These are phyloP conservation scores for Nothocercus nigrocapillus DNA, from an alignment of 2,113 vertebrate genomes.

Conservation along the genomic window DNA sequence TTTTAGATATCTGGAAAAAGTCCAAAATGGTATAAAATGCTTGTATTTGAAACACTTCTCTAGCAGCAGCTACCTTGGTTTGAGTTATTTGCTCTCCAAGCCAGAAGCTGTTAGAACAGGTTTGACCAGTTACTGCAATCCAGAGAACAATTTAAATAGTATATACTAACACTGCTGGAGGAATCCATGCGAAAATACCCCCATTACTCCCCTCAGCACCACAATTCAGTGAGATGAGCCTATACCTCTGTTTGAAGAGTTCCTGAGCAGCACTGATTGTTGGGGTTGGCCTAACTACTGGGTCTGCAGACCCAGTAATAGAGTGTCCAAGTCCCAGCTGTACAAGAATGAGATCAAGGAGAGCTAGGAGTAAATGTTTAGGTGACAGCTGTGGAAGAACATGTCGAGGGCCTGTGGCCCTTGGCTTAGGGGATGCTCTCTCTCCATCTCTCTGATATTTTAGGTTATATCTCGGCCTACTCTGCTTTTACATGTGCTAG, in stretches of 20 bases:
- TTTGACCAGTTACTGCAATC: constrained; percentile 40
- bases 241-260: background rate
- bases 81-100: background rate
- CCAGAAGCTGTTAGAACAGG: constrained; percentile 24
- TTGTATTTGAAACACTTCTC: background rate
- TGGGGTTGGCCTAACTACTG: background rate
- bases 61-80: background rate
- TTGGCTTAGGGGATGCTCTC: background rate
- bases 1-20: constrained; percentile 11
- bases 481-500: background rate
- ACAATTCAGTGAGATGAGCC: background rate
- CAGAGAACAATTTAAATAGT: constrained; percentile 16
- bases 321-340: background rate
- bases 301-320: background rate
- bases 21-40: background rate
- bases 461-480: background rate
- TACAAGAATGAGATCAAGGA: background rate
- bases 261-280: background rate
- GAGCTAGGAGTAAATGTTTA: background rate
- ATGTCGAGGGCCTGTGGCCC: background rate
- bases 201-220: background rate
- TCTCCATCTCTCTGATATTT: background rate
- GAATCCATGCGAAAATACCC: constrained; percentile 33
- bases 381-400: background rate
- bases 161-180: background rate